Conservation (phyloP, 1,140 invertebrate genomes). For the Contarinia nasturtii region DNA sequence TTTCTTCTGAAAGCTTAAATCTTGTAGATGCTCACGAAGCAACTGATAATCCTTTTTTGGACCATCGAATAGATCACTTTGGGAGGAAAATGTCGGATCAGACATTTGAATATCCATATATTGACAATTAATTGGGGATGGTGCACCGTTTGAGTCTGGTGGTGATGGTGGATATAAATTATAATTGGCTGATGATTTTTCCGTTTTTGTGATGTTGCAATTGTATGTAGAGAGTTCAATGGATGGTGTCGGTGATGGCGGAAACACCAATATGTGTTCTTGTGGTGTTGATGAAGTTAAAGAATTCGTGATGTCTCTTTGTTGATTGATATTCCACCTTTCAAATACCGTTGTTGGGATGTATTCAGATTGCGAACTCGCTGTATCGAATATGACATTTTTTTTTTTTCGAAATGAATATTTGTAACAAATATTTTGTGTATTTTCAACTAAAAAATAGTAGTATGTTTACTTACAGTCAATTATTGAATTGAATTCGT, state of each 20-base stretch:
- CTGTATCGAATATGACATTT: not conserved
- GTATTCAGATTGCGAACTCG: not conserved
- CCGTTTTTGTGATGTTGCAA: conserved; percentile 8
- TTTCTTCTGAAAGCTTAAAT: conserved; percentile 64
- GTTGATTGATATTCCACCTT: not conserved
- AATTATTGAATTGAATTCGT: conserved; percentile 18
- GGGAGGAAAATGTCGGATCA: not conserved
- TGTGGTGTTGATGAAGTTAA: conserved; percentile 13
- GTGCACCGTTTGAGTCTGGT: conserved; percentile 23
- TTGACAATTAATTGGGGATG: conserved; percentile 10
- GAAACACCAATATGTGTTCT: conserved; percentile 7
- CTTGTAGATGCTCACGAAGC: conserved; percentile 57
- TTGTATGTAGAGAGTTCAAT: conserved; percentile 10
- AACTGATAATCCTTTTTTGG: conserved; percentile 43
- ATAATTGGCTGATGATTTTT: conserved; percentile 9
- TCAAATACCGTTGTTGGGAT: not conserved
- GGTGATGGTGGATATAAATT: conserved; percentile 19
- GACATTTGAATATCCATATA: conserved; percentile 12
- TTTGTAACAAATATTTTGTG: too few relatives aligned
- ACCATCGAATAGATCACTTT: conserved; percentile 1
- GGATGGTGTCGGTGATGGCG: conserved; percentile 17
- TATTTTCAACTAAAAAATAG: too few relatives aligned
- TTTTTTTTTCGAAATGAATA: not conserved
- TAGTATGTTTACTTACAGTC: not conserved
- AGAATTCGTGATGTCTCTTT: not conserved